Evolutionary conservation across 23 tunicate species (phyloP).

Genomic region (Clavelina lepadiformis): DNA sequence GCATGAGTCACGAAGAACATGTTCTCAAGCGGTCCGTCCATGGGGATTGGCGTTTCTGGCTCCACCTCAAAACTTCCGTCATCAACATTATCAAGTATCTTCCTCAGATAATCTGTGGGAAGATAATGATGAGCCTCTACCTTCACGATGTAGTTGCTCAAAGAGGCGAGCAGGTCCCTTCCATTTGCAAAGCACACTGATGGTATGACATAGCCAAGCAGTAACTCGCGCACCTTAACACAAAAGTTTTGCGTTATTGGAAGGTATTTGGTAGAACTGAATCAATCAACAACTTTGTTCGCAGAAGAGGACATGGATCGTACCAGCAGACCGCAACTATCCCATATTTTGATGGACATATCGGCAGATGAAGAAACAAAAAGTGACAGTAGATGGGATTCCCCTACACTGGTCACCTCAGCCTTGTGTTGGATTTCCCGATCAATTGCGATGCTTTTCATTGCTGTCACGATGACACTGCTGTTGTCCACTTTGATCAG

Average conservation of each 20-base stretch:
- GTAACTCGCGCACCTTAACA: slow-evolving; percentile 40
- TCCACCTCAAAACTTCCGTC: not conserved
- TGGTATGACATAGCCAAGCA: slow-evolving; percentile 28
- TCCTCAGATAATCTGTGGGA: slow-evolving; percentile 34
- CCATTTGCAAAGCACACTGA: slow-evolving; percentile 62
- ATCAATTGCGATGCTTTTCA: slow-evolving; percentile 33
- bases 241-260: not conserved
- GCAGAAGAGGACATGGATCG: too few relatives aligned
- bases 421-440: slow-evolving; percentile 36
- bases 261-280: not conserved
- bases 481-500: slow-evolving; percentile 20
- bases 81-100: slow-evolving; percentile 22
- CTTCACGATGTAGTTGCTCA: slow-evolving; percentile 39
- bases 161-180: slow-evolving; percentile 36
- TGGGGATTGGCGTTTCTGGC: slow-evolving; percentile 39
- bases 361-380: slow-evolving; percentile 42
- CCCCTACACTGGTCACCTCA: slow-evolving; percentile 21
- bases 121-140: slow-evolving; percentile 46
- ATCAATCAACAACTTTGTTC: too few relatives aligned
- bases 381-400: slow-evolving; percentile 35
- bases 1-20: too few relatives aligned
- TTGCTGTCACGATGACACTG: slow-evolving; percentile 1
- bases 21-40: slow-evolving; percentile 25
- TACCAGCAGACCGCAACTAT: slow-evolving; percentile 44
- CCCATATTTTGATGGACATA: slow-evolving; percentile 67